phyloP scores from a whole-genome alignment of 1,140 invertebrate genomes.

The Macrotrachela quadricornifera region DNA sequence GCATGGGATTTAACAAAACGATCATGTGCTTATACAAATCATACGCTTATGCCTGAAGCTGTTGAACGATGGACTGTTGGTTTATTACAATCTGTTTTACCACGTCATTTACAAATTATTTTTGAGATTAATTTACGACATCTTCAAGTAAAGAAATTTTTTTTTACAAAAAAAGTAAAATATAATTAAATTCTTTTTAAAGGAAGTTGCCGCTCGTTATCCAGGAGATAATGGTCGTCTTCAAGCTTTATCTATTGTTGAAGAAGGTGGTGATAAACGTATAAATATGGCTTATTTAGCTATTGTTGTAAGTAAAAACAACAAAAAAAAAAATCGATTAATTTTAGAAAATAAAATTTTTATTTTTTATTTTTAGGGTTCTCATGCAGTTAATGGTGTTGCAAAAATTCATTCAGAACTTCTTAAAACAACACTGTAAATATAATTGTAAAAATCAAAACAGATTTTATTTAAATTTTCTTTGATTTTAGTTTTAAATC shows the following conservation, averaged over 20 bases:
- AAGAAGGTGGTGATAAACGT: slow-evolving; percentile 59
- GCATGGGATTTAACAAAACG: slow-evolving; percentile 75
- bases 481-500: slow-evolving; percentile 44
- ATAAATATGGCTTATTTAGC: slow-evolving; percentile 85
- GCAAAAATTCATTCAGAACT: slow-evolving; percentile 91
- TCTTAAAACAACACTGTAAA: slow-evolving; percentile 41
- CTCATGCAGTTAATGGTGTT: slow-evolving; percentile 92
- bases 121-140: slow-evolving; percentile 52
- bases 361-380: slow-evolving; percentile 29
- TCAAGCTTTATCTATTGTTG: slow-evolving; percentile 58
- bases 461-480: too few species aligned
- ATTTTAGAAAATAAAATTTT: too few species aligned
- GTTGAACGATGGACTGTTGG: slow-evolving; percentile 80
- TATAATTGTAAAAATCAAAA: too few species aligned
- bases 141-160: background rate
- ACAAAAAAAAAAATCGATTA: too few species aligned
- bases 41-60: slow-evolving; percentile 92
- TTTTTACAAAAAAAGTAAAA: too few species aligned
- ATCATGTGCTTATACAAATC: slow-evolving; percentile 92
- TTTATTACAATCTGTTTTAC: slow-evolving; percentile 67
- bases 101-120: slow-evolving; percentile 87
- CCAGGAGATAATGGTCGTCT: slow-evolving; percentile 66
- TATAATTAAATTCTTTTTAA: slow-evolving; percentile 1
- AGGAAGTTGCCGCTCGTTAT: slow-evolving; percentile 46
- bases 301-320: slow-evolving; percentile 44